Evolutionary conservation across 2,888 invertebrate genomes (phyloP), one percentile per base, ranked within the genome.

Genomic region (Drosophila vallismaia): DNA sequence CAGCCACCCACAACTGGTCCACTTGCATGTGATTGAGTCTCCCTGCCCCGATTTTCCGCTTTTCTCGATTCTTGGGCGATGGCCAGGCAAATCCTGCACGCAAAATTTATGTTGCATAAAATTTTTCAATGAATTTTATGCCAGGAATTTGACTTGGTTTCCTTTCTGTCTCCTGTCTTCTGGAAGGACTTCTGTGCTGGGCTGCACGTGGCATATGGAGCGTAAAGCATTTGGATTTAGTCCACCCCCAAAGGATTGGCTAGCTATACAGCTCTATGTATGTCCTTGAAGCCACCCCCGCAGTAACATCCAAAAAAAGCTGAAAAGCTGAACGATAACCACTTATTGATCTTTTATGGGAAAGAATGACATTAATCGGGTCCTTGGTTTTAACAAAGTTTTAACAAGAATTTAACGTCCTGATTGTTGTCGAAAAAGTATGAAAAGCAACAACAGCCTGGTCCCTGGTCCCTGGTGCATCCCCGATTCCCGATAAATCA

Each of bases 171-270:
- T 28, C 2, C 46, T 57, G 51, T 57, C 57, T 44, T 55, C 74
- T 84, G 60, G 86, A 83, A 86, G 77, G 88, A 83, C 80, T 86
- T 75, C 71, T 58, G 77, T 67, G 46, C 72, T 19, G 19, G 1
- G 67, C 71, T 76, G 88, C 89, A 90, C 89, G 90, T 89, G 89
- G 84, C 89, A 89, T 89, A 90, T 89, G 90, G 90, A 87, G 86
- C 89, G 90, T 89, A 85, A 88, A 88, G 77, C 84, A 81, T 75
- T 80, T 60, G 57, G 71, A 81, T 75, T 76, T 49, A 33, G 51
- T 38, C 63, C 55, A 26, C 44, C 55, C 56, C 57, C 24, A 57
- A 59, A 56, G 58, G 58, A 55, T 56, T 63, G 46, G 24, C 44
- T 24, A 9, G 24, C 1, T 14, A 14, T 14, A 14, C 14, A 14